Evolutionary conservation across 1,140 invertebrate species (phyloP), one percentile per base, ranked within the genome.

Genomic region (Zaprionus vittiger): DNA sequence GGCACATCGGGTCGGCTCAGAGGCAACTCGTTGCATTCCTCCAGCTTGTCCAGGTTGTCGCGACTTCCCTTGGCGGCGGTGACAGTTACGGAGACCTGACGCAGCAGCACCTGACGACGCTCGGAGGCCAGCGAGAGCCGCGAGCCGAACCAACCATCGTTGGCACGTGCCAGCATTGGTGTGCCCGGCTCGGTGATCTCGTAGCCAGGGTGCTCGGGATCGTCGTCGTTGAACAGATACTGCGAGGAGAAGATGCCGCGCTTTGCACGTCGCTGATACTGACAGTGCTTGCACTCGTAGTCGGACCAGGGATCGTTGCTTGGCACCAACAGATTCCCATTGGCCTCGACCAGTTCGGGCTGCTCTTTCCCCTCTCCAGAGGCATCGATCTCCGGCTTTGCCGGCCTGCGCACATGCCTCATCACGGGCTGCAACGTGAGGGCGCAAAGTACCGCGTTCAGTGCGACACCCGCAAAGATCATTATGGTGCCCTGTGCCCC

Each of bases 171-270:
- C 93, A 96, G 94, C 95, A 95, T 95, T 1, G 95, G 95, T 7
- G 94, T 93, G 54, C 94, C 95, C 5, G 95, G 94, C 65, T 95
- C 94, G 2, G 94, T 94, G 28, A 96, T 95, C 93, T 96, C 95
- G 80, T 95, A 95, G 38, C 95, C 95, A n/a, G 93, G 91, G 41
- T 93, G 93, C 28, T 94, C 91, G 15, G 94, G 93, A 79, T 95
- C 94, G 77, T 95, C 95, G 79, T 95, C 94, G 70, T 95, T 95
- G 79, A 95, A 95, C 12, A 95, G 93, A 83, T 95, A 95, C 79
- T 95, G 95, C 83, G 95, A 95, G 20, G 94, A 94, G 86, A 95
- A 94, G 37, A 94, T 83, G 67, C 94, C 93, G 24, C 93, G 93
- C 81, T 94, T 89, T n/a, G 44, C 44, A 1, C 78, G 81, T 54